Percentiles rank a stretch among this genome's conserved stretches.
Evolutionary conservation across 1,140 invertebrate genomes (phyloP).

Genomic region (Argopecten irradians): DNA sequence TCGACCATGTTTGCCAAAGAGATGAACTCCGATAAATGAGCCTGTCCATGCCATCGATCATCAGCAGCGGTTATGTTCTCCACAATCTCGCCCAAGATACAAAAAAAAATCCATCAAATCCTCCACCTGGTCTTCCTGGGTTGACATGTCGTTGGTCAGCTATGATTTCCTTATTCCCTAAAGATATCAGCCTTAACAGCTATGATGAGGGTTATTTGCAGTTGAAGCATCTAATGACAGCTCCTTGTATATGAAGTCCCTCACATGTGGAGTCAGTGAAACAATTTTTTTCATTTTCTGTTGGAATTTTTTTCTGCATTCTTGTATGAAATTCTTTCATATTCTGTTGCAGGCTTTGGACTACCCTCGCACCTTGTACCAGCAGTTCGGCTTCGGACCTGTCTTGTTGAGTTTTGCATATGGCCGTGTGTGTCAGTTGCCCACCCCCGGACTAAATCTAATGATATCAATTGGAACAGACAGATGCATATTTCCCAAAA

Average conservation of each 20-base stretch:
- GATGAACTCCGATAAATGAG: conserved; percentile 50
- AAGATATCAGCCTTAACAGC: conserved; percentile 26
- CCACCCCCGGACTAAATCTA: conserved; percentile 31
- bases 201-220: neutral
- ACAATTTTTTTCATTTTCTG: conserved; percentile 37
- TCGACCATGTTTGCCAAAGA: conserved; percentile 50
- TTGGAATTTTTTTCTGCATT: conserved; percentile 41
- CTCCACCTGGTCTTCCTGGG: conserved; percentile 42
- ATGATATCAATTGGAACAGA: conserved; percentile 42
- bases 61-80: conserved; percentile 51
- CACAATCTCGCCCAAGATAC: conserved; percentile 29
- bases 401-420: conserved; percentile 13
- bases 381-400: conserved; percentile 38
- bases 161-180: conserved; percentile 48
- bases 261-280: neutral
- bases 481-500: conserved; percentile 33
- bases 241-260: conserved; percentile 24
- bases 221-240: neutral
- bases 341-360: neutral
- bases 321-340: conserved; percentile 52
- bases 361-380: conserved; percentile 26
- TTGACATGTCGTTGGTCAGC: conserved; percentile 48
- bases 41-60: conserved; percentile 45
- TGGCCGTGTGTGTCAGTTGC: neutral
- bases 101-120: conserved; percentile 50